Base-by-base conservation (phyloP, 2,113 vertebrate genomes). In the Myotis yumanensis region DNA sequence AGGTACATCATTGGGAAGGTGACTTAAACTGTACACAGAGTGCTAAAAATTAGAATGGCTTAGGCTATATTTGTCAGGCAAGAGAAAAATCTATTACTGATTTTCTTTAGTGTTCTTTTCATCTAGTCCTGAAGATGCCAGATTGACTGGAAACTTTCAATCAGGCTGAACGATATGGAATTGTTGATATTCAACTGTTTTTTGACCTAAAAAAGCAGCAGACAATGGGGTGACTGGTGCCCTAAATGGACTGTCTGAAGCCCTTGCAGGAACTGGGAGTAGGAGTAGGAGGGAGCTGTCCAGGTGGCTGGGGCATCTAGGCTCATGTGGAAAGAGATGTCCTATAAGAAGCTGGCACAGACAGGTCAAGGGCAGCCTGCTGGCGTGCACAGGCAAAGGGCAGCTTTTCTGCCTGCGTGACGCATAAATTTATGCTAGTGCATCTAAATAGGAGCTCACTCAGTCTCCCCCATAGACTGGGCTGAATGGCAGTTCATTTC, bases 151-250 rank as follows among this genome's bases (percentile, higher is more conserved):
- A 75, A 93, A 68, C 71, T 90, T 93, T 83, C 22, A 20, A 2
- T 92, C 40, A 90, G n/a, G 30, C 59, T 48, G 37, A 90, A 77
- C 7, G 3, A 40, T 54, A 80, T 40, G 43, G 77, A 77, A 85
- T 62, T 66, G 51, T 85, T 46, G 14, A 54, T 77, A 32, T 37
- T 54, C 46, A 93, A 62, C 76, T 90, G 20, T 62, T 91, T 77
- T 82, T 92, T 96, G 57, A 85, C 68, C 90, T 52, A 69, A 43
- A 79, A 94, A 90, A 90, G 72, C 57, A 87, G 59, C 71, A 64
- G 68, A 64, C 48, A 64, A 35, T 0, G 12, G 51, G 10, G 35
- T 73, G 68, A 64, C 28, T 75, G 46, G 6, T 84, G 79, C 46
- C 71, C 40, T 66, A 54, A 52, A 17, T 62, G 32, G 37, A 8